A percentile compares a stretch with the other conserved stretches of the same genome.
Evolutionary conservation across 1,140 invertebrate genomes (phyloP).

Genomic region (Coptotermes formosanus): DNA sequence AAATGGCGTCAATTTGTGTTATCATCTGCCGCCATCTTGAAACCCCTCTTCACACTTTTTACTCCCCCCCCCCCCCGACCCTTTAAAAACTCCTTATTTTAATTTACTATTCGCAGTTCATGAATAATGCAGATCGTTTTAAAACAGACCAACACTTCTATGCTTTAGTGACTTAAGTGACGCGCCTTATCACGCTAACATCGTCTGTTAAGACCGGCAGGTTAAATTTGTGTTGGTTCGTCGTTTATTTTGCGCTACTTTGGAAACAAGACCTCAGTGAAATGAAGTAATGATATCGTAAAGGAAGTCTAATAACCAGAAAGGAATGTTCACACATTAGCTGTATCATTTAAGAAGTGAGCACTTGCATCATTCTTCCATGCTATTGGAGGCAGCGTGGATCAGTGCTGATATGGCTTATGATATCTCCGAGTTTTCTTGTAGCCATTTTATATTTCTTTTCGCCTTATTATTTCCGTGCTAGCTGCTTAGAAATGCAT

Average conservation of each 20-base stretch:
- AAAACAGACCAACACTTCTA: not conserved
- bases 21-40: slow-evolving; percentile 13
- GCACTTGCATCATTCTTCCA: not conserved
- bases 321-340: not conserved
- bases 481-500: slow-evolving; percentile 7
- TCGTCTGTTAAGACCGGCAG: not conserved
- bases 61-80: not conserved
- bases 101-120: slow-evolving; percentile 17
- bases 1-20: slow-evolving; percentile 13
- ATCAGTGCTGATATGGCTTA: slow-evolving; percentile 18
- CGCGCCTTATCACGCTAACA: not conserved
- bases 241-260: not conserved
- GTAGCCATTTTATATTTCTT: not conserved
- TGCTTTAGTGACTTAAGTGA: not conserved
- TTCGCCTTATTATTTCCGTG: not conserved
- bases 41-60: slow-evolving; percentile 5
- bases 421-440: not conserved
- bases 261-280: not conserved
- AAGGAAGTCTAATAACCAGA: not conserved
- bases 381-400: not conserved
- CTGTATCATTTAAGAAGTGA: not conserved
- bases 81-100: slow-evolving; percentile 11
- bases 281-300: not conserved
- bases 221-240: not conserved
- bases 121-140: slow-evolving; percentile 16